These are phyloP conservation scores for Paracentrotus lividus DNA, from an alignment of 53 echinoderm and acorn worm genomes.

Conservation along the genomic window DNA sequence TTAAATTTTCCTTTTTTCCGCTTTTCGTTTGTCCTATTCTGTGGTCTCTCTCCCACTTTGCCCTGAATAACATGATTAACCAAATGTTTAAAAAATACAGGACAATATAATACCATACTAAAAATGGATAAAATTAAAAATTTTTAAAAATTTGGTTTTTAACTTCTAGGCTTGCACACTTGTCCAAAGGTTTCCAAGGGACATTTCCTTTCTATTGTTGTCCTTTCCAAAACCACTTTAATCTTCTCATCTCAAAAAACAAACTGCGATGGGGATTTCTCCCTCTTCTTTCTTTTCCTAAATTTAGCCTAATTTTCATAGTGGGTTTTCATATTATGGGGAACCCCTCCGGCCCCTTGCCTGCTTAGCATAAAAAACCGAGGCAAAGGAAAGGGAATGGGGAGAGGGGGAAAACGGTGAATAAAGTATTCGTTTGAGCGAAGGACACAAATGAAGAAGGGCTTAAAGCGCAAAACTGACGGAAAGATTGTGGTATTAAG, in stretches of 20 bases:
- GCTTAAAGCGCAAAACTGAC: constrained; percentile 61
- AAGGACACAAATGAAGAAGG: constrained; percentile 46
- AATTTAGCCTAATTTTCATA: constrained; percentile 1
- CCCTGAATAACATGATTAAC: no score
- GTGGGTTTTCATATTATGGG: constrained; percentile 45
- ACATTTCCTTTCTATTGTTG: background rate
- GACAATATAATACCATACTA: no score
- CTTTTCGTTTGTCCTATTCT: background rate
- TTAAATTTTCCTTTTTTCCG: background rate
- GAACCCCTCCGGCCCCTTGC: background rate
- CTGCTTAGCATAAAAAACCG: constrained; percentile 23
- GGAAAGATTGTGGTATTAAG: constrained; percentile 29
- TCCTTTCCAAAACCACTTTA: background rate
- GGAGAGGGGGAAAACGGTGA: background rate
- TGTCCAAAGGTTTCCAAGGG: background rate
- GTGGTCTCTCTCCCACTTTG: no score
- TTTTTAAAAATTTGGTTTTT: background rate
- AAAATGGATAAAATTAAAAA: background rate
- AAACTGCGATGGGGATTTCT: background rate
- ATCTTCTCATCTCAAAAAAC: background rate
- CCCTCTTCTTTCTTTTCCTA: background rate
- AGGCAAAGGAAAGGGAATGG: constrained; percentile 5
- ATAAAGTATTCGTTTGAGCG: constrained; percentile 15
- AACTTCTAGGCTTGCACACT: background rate
- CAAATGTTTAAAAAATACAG: no score